Evolutionary conservation across 2,888 invertebrate genomes (phyloP).

Genomic region (Rotaria macrura): DNA sequence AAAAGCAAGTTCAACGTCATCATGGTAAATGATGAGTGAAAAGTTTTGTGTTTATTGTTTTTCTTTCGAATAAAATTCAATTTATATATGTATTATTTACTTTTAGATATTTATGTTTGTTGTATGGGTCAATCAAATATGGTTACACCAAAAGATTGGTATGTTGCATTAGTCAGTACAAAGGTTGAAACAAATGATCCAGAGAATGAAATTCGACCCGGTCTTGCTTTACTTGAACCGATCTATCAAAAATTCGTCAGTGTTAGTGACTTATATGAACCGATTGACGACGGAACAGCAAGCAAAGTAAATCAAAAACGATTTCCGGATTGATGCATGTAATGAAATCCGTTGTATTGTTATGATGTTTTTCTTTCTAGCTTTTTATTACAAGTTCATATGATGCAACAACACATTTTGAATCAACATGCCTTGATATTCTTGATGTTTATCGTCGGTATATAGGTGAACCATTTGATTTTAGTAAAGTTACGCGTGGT

Average conservation of each 20-base stretch:
- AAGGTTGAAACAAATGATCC: conserved; percentile 89
- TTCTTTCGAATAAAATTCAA: too few relatives aligned
- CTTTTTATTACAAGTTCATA: conserved; percentile 86
- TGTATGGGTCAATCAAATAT: conserved; percentile 91
- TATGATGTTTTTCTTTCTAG: too few relatives aligned
- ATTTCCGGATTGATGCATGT: not conserved
- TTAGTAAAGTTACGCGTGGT: conserved; percentile 65
- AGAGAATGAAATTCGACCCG: conserved; percentile 83
- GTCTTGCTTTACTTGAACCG: conserved; percentile 75
- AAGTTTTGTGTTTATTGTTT: not conserved
- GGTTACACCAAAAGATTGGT: conserved; percentile 67
- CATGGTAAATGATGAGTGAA: not conserved
- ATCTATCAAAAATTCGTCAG: conserved; percentile 72
- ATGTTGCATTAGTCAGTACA: conserved; percentile 88
- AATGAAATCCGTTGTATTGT: not conserved
- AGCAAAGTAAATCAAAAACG: conserved; percentile 43
- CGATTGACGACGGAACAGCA: conserved; percentile 73
- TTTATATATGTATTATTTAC: not conserved
- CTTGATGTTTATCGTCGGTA: conserved; percentile 87
- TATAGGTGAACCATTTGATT: conserved; percentile 89
- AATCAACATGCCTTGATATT: conserved; percentile 94
- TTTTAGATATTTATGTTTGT: conserved; percentile 86
- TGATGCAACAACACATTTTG: conserved; percentile 97
- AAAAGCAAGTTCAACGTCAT: conserved; percentile 73
- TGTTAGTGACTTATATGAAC: conserved; percentile 72